Percentiles rank a stretch among this genome's conserved stretches.
Conservation (phyloP, 2,113 vertebrate species). For the Excalfactoria chinensis region DNA sequence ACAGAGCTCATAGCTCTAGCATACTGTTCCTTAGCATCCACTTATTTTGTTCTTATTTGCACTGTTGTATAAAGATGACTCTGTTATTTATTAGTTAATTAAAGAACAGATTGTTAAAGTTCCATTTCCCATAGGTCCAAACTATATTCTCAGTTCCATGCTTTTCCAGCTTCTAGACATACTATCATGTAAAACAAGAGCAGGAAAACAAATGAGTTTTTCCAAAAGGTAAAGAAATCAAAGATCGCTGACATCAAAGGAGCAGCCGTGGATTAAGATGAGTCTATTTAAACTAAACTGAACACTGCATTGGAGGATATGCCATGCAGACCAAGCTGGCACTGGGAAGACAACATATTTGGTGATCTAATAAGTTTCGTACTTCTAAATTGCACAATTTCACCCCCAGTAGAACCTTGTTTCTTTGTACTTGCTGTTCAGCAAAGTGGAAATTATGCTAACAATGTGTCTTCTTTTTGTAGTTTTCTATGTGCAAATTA, state of each 20-base stretch:
- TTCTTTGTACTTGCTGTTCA: constrained; percentile 39
- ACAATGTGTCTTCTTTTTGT: constrained; percentile 38
- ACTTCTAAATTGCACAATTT: constrained; percentile 31
- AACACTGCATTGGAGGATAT: neutral
- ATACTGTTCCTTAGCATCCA: constrained; percentile 45
- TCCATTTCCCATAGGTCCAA: constrained; percentile 53
- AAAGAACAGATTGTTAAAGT: constrained; percentile 43
- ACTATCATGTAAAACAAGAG: constrained; percentile 43
- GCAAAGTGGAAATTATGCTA: constrained; percentile 54
- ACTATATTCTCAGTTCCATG: constrained; percentile 49
- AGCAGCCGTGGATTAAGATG: neutral
- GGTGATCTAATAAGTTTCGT: constrained; percentile 54
- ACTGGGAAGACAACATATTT: constrained; percentile 40
- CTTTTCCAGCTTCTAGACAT: constrained; percentile 37
- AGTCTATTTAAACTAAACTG: neutral
- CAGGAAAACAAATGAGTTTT: neutral
- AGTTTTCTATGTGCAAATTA: constrained; percentile 20
- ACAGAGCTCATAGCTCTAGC: neutral
- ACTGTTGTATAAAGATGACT: constrained; percentile 23
- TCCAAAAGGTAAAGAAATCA: neutral
- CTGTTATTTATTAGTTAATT: constrained; percentile 71
- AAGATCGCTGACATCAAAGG: neutral
- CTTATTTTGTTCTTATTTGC: neutral
- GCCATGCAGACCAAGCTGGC: constrained; percentile 1
- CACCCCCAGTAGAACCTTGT: constrained; percentile 5